These are phyloP conservation scores for Eugnorisma glareosa DNA, from an alignment of 2,888 invertebrate species.

Conservation along the genomic window DNA sequence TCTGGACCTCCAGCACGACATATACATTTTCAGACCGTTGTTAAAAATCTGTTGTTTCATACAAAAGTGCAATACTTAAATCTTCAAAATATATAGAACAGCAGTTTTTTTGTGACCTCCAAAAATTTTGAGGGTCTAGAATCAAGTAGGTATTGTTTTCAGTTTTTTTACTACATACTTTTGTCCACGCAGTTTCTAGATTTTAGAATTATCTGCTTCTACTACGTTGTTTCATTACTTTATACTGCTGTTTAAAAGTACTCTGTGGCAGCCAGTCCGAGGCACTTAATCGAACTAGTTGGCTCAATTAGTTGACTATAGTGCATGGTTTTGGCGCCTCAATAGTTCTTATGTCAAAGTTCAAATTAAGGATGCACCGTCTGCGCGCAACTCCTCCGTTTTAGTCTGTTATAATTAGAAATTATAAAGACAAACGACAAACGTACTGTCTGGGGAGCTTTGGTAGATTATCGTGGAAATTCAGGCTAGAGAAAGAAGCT, in stretches of 20 bases:
- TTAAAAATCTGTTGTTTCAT: too few relatives aligned
- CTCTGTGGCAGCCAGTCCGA: conserved; percentile 37
- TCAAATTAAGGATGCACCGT: conserved; percentile 56
- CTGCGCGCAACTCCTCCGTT: conserved; percentile 12
- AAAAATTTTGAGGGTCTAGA: too few relatives aligned
- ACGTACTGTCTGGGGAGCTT: background rate
- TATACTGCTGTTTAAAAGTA: conserved; percentile 10
- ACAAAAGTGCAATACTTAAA: too few relatives aligned
- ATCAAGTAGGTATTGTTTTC: too few relatives aligned
- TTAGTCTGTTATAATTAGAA: conserved; percentile 25
- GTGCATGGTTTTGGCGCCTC: conserved; percentile 67
- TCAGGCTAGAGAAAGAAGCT: background rate
- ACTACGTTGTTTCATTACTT: background rate
- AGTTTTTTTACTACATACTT: too few relatives aligned
- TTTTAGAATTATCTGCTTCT: background rate
- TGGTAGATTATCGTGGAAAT: background rate
- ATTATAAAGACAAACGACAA: background rate
- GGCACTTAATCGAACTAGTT: conserved; percentile 64
- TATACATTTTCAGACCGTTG: too few relatives aligned
- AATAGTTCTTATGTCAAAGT: conserved; percentile 63
- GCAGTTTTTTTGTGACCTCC: too few relatives aligned
- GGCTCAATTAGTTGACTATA: conserved; percentile 62
- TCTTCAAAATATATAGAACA: too few relatives aligned
- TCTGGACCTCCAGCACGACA: too few relatives aligned
- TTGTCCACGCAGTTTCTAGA: too few relatives aligned